Conservation (phyloP, 1,140 invertebrate genomes). For the Lepidurus couesii region DNA sequence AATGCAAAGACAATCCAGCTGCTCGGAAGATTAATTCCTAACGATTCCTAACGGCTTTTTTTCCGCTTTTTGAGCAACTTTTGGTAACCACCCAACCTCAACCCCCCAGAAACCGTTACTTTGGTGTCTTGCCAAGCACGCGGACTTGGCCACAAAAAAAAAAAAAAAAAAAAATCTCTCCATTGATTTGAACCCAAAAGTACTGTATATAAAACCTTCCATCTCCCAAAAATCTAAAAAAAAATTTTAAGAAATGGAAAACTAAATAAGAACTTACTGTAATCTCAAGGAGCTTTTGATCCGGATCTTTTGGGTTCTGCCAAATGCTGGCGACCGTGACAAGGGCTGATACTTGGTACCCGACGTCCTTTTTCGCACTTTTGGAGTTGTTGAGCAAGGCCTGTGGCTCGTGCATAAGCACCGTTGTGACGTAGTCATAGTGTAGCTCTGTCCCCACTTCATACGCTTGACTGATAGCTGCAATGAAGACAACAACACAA, state of each 20-base stretch:
- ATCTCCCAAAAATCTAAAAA: background rate
- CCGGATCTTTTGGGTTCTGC: constrained; percentile 47
- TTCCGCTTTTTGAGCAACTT: constrained; percentile 6
- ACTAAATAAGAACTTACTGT: constrained; percentile 37
- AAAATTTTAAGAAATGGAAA: background rate
- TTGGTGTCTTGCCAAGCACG: background rate
- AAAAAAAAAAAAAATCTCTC: background rate
- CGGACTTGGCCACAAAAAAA: background rate
- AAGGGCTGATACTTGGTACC: constrained; percentile 48
- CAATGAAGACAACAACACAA: background rate
- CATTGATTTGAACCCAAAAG: background rate
- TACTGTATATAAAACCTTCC: background rate
- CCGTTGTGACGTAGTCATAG: constrained; percentile 49
- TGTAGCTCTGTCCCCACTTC: constrained; percentile 42
- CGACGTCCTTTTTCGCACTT: constrained; percentile 50
- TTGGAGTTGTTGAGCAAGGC: constrained; percentile 38
- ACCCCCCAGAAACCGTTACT: background rate
- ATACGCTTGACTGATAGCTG: constrained; percentile 39
- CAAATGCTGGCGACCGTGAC: constrained; percentile 51
- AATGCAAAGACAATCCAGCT: background rate
- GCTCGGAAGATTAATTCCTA: constrained; percentile 44
- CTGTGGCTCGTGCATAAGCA: constrained; percentile 50
- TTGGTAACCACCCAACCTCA: background rate
- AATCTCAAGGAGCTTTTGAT: constrained; percentile 43
- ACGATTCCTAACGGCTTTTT: constrained; percentile 41